Evolutionary conservation across 2,797 vertebrate genomes (phyloP).

Genomic region (Pangasius mekongensis): DNA sequence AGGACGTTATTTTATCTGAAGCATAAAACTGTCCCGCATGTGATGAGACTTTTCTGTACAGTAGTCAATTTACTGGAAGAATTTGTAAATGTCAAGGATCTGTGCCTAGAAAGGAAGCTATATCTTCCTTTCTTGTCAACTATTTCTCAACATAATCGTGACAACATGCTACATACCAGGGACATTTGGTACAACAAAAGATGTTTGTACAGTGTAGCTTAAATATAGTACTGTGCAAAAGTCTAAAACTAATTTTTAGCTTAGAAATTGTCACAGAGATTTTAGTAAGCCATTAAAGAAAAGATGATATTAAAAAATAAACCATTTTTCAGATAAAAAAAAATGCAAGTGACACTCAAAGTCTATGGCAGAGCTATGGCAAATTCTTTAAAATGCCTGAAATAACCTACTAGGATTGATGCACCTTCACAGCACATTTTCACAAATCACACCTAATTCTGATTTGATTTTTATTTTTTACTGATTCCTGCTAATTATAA

Average conservation of each 20-base stretch:
- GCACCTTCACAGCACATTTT: neutral
- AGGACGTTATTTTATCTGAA: neutral
- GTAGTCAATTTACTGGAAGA: neutral
- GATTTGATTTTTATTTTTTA: no score
- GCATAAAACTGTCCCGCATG: neutral
- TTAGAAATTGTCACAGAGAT: neutral
- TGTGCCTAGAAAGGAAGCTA: neutral
- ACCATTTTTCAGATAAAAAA: neutral
- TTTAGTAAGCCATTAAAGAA: neutral
- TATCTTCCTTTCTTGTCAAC: neutral
- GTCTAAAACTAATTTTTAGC: neutral
- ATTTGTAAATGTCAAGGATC: conserved; percentile 6
- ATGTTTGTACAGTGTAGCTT: neutral
- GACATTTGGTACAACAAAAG: neutral
- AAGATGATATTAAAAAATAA: neutral
- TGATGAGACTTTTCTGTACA: neutral
- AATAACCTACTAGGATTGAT: neutral
- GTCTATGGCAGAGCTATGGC: neutral
- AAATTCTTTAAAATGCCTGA: neutral
- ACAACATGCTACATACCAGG: neutral
- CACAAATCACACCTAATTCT: neutral
- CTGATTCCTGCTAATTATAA: no score
- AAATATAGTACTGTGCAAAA: neutral
- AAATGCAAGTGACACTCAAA: neutral
- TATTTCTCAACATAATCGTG: neutral